phyloP scores from a whole-genome alignment of 2,797 vertebrate species.

The Lagocephalus sceleratus region DNA sequence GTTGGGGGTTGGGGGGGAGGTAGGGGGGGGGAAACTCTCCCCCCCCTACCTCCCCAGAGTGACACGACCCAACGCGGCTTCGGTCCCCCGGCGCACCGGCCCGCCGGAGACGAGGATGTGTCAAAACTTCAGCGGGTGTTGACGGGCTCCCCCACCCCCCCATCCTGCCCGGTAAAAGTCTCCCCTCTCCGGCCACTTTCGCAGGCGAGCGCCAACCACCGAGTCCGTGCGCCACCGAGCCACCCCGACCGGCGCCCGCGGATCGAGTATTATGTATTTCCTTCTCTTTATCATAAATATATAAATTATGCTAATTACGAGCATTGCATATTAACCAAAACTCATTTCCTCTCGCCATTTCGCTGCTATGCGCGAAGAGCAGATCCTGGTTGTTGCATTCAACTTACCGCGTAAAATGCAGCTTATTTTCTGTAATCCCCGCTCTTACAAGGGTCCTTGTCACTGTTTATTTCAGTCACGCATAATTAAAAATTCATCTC shows the following conservation, averaged over 20 bases:
- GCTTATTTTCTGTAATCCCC: constrained; percentile 68
- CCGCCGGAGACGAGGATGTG: constrained; percentile 57
- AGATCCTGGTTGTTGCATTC: constrained; percentile 39
- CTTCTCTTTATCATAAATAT: constrained; percentile 99
- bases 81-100: constrained; percentile 42
- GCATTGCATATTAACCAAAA: constrained; percentile 96
- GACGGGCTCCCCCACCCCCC: constrained; percentile 65
- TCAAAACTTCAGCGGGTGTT: constrained; percentile 76
- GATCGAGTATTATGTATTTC: constrained; percentile 73
- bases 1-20: too few relatives aligned
- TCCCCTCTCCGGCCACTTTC: constrained; percentile 64
- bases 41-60: too few relatives aligned
- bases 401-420: constrained; percentile 77
- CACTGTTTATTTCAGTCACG: constrained; percentile 79
- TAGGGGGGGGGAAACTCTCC: too few relatives aligned
- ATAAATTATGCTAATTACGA: constrained; percentile 99
- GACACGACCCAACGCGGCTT: constrained; percentile 6
- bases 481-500: constrained; percentile 89
- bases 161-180: constrained; percentile 70
- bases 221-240: constrained; percentile 39
- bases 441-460: constrained; percentile 68
- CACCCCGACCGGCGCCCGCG: constrained; percentile 54
- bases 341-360: constrained; percentile 77
- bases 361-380: constrained; percentile 47
- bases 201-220: constrained; percentile 36